Evolutionary conservation across 2,888 invertebrate genomes (phyloP).

Genomic region (Tipula lateralis): DNA sequence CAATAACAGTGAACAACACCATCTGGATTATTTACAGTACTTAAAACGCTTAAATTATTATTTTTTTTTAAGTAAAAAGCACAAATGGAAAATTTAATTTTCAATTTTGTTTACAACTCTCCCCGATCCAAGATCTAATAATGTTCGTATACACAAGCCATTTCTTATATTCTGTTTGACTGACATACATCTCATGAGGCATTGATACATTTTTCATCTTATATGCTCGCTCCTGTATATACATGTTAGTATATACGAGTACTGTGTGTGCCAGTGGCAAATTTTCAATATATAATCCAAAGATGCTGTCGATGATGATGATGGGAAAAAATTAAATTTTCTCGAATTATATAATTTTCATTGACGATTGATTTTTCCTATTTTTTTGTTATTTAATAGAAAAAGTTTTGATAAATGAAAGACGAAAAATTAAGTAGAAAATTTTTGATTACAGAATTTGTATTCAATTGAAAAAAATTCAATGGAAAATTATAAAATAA

Average conservation of each 20-base stretch:
- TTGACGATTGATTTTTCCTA: conserved; percentile 12
- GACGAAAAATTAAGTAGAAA: background rate
- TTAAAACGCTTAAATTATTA: background rate
- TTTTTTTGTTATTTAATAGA: background rate
- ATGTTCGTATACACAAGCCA: background rate
- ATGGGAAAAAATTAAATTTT: conserved; percentile 2
- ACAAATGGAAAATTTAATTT: conserved; percentile 1
- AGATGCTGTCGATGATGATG: background rate
- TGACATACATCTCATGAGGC: background rate
- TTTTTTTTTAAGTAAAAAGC: background rate
- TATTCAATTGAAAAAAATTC: background rate
- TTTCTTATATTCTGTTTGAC: conserved; percentile 14
- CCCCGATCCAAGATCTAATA: background rate
- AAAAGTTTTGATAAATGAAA: conserved; percentile 8
- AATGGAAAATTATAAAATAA: conserved; percentile 5
- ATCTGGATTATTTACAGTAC: background rate
- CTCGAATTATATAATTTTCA: conserved; percentile 19
- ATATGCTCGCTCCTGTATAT: background rate
- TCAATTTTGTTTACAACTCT: background rate
- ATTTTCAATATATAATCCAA: background rate
- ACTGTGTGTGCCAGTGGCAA: background rate
- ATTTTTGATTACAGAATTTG: conserved; percentile 14
- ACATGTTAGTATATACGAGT: background rate
- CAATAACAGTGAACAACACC: background rate
- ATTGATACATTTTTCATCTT: background rate